Base-by-base conservation (phyloP, 2,797 vertebrate species). In the Hemibagrus guttatus region DNA sequence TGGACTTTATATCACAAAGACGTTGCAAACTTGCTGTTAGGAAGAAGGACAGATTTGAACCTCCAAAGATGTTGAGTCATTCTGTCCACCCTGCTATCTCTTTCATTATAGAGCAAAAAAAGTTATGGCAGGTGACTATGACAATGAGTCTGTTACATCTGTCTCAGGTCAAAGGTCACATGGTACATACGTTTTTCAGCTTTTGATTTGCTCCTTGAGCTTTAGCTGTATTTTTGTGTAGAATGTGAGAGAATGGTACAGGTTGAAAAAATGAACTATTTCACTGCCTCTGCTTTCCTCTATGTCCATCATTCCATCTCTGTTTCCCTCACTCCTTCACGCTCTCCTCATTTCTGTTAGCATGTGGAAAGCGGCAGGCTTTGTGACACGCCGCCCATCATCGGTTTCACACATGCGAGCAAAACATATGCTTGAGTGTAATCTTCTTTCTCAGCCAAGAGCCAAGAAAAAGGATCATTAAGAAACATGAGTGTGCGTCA, bases 391-490 rank as follows among this genome's bases (percentile, higher is more conserved):
- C 72, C 71, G 80, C 82, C 52, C 83, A 17, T 81, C 84, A 84
- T 84, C 83, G 82, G 63, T 80, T 86, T 89, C 81, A 83, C 86
- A 88, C 91, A 76, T 91, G 85, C 84, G 5, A 89, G 84, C 88
- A 90, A 86, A 88, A 68, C 85, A 91, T 91, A 89, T 88, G 87
- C 64, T 54, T 74, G 86, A 88, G 90, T 90, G 87, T 87, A 87
- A 89, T 88, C 88, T 80, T 84, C 68, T 54, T 61, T 81, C 83
- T 80, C 63, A 82, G 88, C 71, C 84, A 87, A 74, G 81, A 88
- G 88, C 88, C 83, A 83, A 89, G 88, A 90, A 80, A 52, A 72
- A 82, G 87, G 85, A 87, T 88, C 78, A 87, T 89, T 88, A 88
- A 89, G 87, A 89, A 59, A 88, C 64, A 71, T 52, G 74, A 87